Conservation (phyloP, 1,140 invertebrate genomes). For the Drosophila murphyi region DNA sequence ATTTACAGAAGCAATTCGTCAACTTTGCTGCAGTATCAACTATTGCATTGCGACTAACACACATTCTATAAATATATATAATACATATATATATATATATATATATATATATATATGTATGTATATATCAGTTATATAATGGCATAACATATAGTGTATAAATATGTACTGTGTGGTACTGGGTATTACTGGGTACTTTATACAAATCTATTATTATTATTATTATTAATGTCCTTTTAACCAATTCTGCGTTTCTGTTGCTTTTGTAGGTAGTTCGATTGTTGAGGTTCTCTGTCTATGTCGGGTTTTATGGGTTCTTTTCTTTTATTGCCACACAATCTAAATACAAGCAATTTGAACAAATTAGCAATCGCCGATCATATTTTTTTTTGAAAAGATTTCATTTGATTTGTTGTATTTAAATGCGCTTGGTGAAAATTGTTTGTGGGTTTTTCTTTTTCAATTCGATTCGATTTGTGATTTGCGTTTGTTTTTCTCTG, state of each 20-base stretch:
- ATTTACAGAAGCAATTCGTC: conserved; percentile 18
- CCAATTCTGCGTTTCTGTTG: conserved; percentile 25
- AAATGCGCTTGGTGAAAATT: conserved; percentile 1
- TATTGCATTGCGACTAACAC: background rate
- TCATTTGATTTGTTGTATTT: background rate
- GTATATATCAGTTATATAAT: conserved; percentile 33
- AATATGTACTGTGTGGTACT: background rate
- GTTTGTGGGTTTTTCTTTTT: conserved; percentile 4
- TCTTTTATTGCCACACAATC: background rate
- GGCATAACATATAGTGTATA: conserved; percentile 36
- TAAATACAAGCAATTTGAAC: background rate
- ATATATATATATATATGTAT: conserved; percentile 32
- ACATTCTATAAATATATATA: background rate
- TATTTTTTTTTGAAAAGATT: background rate
- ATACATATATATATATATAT: conserved; percentile 10
- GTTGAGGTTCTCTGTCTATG: conserved; percentile 42
- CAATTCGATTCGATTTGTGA: background rate
- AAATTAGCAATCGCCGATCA: background rate
- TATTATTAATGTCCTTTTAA: conserved; percentile 12
- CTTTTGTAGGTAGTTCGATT: conserved; percentile 56
- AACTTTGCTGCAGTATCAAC: conserved; percentile 7
- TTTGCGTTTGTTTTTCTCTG: conserved; percentile 29
- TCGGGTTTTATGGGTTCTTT: conserved; percentile 4
- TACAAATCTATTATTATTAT: conserved; percentile 30
- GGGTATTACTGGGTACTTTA: conserved; percentile 19